Evolutionary conservation across 23 tunicate genomes (phyloP), one percentile per base, ranked within the genome.

Genomic region (Halocynthia aurantium): DNA sequence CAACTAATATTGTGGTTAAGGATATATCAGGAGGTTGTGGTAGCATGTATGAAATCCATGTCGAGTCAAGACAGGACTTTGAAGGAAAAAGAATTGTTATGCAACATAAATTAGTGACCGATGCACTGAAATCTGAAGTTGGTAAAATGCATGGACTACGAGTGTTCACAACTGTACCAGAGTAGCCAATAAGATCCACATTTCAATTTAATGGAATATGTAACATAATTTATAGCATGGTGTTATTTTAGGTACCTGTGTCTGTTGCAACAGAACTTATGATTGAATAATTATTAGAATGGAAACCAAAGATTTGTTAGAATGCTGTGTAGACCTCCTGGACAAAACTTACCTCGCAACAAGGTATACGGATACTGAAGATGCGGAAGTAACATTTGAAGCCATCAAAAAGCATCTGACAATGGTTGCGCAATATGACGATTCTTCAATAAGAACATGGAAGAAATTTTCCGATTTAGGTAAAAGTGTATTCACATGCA

Each of bases 1-100:
- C 83, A 9, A 53, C 61, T 18, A 18, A 69, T 82, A 76, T 40
- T 53, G 66, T 82, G 75, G 92, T 92, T 9, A 62, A 73, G 21
- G 98, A 92, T 78, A 92, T 92, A 17, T 92, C 98, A 20, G 98
- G 98, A n/a, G 98, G 98, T 8, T 92, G 98, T 70, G 98, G 98
- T 8, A 86, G 84, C 55, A 92, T 92, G 98, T 92, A 86, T 67
- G 88, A 92, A 67, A 69, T 92, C 22, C 85, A 83, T 73, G 58
- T 92, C 6, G 81, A 77, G 58, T 83, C 92, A 7, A 31, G 44
- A 31, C 54, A 57, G 6, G 98, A 87, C 53, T 92, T 92, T 86
- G 61, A 10, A 40, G 81, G 81, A 22, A 80, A 68, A 20, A 62
- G 92, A 52, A 82, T 84, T 7, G 66, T 92, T 50, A 75, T 73